phyloP scores from a whole-genome alignment of 2,888 invertebrate species.

The Pteria penguin region DNA sequence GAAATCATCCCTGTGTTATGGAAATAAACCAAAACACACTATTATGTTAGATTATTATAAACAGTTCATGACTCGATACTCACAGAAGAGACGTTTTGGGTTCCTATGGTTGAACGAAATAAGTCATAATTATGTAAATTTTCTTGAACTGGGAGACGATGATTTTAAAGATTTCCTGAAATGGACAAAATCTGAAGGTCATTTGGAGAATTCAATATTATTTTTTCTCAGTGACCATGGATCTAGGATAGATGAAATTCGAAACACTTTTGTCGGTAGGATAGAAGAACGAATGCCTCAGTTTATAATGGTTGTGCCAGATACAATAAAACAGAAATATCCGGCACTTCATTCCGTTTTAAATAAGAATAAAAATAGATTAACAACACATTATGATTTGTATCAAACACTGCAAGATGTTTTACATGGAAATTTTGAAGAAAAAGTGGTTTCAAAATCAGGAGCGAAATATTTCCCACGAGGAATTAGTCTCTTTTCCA shows the following conservation, averaged over 20 bases:
- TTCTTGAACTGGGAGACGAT: conserved; percentile 28
- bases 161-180: conserved; percentile 33
- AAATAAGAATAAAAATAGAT: conserved; percentile 15
- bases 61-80: conserved; percentile 30
- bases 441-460: background rate
- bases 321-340: conserved; percentile 11
- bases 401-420: conserved; percentile 36
- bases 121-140: conserved; percentile 28
- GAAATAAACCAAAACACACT: conserved; percentile 27
- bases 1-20: conserved; percentile 31
- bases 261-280: conserved; percentile 35
- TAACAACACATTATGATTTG: conserved; percentile 34
- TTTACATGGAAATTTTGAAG: conserved; percentile 24
- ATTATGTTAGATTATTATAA: conserved; percentile 29
- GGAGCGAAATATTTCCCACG: background rate
- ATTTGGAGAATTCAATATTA: conserved; percentile 27
- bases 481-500: conserved; percentile 34
- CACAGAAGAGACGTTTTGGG: conserved; percentile 21
- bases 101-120: conserved; percentile 37
- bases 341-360: conserved; percentile 17
- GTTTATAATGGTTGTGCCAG: conserved; percentile 29
- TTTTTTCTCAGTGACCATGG: conserved; percentile 44
- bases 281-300: conserved; percentile 41
- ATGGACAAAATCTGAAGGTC: conserved; percentile 22
- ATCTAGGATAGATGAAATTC: conserved; percentile 17